These are phyloP conservation scores for Silurus aristotelis DNA, from an alignment of 2,797 vertebrate species.

Conservation along the genomic window DNA sequence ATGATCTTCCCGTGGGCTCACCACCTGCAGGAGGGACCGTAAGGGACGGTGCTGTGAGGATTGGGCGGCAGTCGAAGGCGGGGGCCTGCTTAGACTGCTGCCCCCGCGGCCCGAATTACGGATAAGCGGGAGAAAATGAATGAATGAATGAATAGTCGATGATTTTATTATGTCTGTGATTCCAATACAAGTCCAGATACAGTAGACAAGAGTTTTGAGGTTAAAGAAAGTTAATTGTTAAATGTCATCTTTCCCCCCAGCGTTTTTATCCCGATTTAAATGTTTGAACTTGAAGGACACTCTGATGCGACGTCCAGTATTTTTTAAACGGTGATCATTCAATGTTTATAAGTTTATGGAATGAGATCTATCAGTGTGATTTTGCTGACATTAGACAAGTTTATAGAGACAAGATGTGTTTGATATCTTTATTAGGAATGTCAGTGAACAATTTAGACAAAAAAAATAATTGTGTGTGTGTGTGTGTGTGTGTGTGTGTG, in stretches of 20 bases:
- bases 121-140: no score
- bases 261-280: neutral
- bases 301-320: neutral
- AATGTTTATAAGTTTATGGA: neutral
- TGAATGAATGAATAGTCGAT: neutral
- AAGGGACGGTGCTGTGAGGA: no score
- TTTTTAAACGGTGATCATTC: neutral
- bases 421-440: neutral
- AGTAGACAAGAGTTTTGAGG: no score
- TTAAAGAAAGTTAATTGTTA: no score
- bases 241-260: neutral
- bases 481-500: constrained; percentile 34
- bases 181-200: neutral
- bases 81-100: no score
- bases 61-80: no score
- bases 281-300: neutral
- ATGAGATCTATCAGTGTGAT: neutral
- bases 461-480: neutral
- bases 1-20: no score
- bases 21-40: no score
- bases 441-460: no score
- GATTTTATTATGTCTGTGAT: neutral
- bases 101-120: no score
- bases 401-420: neutral
- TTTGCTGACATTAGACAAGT: neutral